Base-by-base conservation (phyloP, 2,888 invertebrate genomes). In the Gari tellinella region DNA sequence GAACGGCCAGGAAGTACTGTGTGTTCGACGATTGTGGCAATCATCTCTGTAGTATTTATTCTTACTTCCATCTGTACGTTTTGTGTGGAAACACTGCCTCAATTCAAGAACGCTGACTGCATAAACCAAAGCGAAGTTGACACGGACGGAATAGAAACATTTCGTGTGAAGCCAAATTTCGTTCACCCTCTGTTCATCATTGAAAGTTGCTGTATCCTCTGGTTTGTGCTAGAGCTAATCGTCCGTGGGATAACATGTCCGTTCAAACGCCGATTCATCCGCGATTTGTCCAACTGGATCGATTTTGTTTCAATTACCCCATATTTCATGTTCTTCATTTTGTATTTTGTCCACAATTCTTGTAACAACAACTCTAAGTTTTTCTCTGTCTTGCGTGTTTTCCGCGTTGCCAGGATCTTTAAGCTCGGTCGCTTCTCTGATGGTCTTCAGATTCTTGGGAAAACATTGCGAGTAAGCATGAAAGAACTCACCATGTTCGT, bases 41-140 rank as follows among this genome's bases (percentile, higher is more conserved):
- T 92, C 38, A 68, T 92, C 3, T 92, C 92, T 12, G 89, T 93
- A n/a, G 72, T 86, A 3, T 91, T 93, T 56, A 93, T 93, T 68
- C 75, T 93, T 57, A 83, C 90, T 17, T 92, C 92, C 0, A 92
- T 93, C 21, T 90, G 92, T 4, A 90, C 90, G n/a, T 93, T 93
- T 83, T 93, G 93, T 72, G 81, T 93, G 72, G 93, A 93, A 77
- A 93, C 93, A 1, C 82, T 93, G 15, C 93, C 93, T 3, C 80
- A 80, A 49, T 89, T 92, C 55, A 78, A 86, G 26, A 72, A 83
- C 17, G 65, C 67, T 2, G 80, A 81, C 15, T 91, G 90, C 63
- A 52, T 72, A 14, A 87, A 87, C 61, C 64, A 72, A 0, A 85
- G 84, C 12, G 51, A 63, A 7, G 17, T 61, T 12, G 62, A 72